phyloP scores from a whole-genome alignment of 2,888 invertebrate species.

The Tillus elongatus region DNA sequence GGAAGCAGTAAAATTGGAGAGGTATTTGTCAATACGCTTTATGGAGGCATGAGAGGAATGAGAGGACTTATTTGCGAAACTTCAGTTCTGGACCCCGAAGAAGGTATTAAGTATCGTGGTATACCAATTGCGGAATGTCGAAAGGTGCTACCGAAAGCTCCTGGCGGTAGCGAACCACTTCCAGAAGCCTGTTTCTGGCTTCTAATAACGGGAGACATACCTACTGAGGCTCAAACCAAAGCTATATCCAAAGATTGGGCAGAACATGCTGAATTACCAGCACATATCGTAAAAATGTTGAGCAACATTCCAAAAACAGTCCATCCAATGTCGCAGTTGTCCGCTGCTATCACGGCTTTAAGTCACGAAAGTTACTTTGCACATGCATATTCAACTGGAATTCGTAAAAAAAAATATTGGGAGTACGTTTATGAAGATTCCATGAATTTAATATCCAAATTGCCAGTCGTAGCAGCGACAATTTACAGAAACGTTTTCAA shows the following conservation, averaged over 20 bases:
- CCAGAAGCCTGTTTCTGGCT: constrained; percentile 90
- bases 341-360: constrained; percentile 77
- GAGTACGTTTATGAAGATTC: constrained; percentile 72
- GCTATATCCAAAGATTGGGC: constrained; percentile 73
- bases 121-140: constrained; percentile 86
- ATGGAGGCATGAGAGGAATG: constrained; percentile 92
- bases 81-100: constrained; percentile 86
- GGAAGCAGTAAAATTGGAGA: constrained; percentile 1
- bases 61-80: constrained; percentile 88
- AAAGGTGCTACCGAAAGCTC: constrained; percentile 68
- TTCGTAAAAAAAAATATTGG: constrained; percentile 81
- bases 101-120: constrained; percentile 88
- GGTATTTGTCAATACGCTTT: constrained; percentile 49
- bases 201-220: constrained; percentile 75
- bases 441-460: constrained; percentile 80
- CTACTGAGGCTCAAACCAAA: constrained; percentile 61
- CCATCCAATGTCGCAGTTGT: constrained; percentile 90
- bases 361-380: constrained; percentile 86
- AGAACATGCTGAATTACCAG: constrained; percentile 69
- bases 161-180: constrained; percentile 68
- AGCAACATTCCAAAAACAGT: constrained; percentile 79
- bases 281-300: constrained; percentile 80
- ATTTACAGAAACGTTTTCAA: constrained; percentile 74
- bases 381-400: constrained; percentile 78
- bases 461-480: constrained; percentile 77